A percentile compares a stretch with the other conserved stretches of the same genome.
phyloP scores from a whole-genome alignment of 2,113 vertebrate genomes.

The Chelonoidis abingdonii region DNA sequence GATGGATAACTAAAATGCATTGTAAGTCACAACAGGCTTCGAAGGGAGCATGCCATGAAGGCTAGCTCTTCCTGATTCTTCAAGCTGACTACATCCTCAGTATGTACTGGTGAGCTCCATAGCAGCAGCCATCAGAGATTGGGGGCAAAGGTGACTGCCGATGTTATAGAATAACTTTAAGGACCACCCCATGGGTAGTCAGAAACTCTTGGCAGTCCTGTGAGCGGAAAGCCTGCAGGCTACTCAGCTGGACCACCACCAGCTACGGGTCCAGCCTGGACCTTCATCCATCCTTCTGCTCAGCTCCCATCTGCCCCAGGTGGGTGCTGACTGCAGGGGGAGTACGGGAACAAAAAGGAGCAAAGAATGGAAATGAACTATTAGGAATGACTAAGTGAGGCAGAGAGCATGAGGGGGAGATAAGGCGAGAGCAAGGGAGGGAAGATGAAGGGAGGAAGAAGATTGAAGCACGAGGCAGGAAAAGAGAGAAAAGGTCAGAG shows the following conservation, averaged over 20 bases:
- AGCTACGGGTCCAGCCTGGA: not conserved
- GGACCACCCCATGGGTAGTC: not conserved
- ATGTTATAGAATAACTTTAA: not conserved
- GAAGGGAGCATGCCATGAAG: not conserved
- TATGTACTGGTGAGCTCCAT: not conserved
- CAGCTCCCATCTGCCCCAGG: not conserved
- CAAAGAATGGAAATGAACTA: not conserved
- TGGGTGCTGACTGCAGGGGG: not conserved
- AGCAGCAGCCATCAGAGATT: not conserved
- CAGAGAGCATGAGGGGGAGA: not conserved
- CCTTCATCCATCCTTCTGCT: not conserved
- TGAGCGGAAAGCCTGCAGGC: not conserved
- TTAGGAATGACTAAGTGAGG: not conserved
- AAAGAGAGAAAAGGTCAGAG: not conserved
- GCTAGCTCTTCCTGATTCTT: not conserved
- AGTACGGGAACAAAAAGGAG: not conserved
- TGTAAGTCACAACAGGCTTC: not conserved
- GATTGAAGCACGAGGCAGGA: not conserved
- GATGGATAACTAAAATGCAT: rapidly evolving
- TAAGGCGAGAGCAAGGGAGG: not conserved
- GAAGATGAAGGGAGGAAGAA: not conserved
- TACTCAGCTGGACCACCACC: not conserved
- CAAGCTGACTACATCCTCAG: not conserved
- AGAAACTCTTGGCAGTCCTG: not conserved
- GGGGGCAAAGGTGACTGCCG: not conserved